A percentile compares a stretch with the other conserved stretches of the same genome.
Evolutionary conservation across 2,888 invertebrate genomes (phyloP).

Genomic region (Odontothrips loti): DNA sequence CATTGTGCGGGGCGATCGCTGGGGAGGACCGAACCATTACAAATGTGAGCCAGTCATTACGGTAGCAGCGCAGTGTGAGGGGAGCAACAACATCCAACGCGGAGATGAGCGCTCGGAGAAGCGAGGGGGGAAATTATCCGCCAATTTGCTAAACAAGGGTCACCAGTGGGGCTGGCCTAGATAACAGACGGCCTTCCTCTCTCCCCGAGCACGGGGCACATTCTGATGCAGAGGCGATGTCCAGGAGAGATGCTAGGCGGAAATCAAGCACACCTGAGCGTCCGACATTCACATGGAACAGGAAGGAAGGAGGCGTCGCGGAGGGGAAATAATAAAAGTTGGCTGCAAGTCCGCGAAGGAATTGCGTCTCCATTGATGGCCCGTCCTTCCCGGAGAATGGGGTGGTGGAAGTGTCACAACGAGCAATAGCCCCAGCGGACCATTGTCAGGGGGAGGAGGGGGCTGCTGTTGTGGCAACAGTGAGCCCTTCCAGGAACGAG

Average conservation of each 20-base stretch:
- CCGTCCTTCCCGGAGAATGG: slow-evolving; percentile 19
- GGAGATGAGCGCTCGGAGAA: neutral
- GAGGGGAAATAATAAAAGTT: neutral
- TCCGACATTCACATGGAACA: neutral
- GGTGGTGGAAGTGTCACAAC: slow-evolving; percentile 19
- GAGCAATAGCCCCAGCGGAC: neutral
- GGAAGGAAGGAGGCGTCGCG: neutral
- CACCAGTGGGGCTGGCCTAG: no score
- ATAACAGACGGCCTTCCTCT: neutral
- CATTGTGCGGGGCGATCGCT: neutral
- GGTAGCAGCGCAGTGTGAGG: neutral
- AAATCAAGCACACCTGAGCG: neutral
- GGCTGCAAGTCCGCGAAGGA: neutral
- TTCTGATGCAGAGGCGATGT: neutral
- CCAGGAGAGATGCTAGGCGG: no score
- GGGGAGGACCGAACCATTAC: neutral
- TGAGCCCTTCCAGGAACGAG: neutral
- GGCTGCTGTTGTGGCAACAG: neutral
- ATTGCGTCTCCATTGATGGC: slow-evolving; percentile 14
- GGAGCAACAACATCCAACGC: no score
- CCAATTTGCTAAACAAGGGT: neutral
- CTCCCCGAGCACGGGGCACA: neutral
- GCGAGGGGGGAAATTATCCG: neutral
- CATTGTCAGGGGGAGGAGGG: neutral
- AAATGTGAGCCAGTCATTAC: neutral